These are phyloP conservation scores for Ypsolopha sequella DNA, from an alignment of 2,888 invertebrate genomes.

Conservation along the genomic window DNA sequence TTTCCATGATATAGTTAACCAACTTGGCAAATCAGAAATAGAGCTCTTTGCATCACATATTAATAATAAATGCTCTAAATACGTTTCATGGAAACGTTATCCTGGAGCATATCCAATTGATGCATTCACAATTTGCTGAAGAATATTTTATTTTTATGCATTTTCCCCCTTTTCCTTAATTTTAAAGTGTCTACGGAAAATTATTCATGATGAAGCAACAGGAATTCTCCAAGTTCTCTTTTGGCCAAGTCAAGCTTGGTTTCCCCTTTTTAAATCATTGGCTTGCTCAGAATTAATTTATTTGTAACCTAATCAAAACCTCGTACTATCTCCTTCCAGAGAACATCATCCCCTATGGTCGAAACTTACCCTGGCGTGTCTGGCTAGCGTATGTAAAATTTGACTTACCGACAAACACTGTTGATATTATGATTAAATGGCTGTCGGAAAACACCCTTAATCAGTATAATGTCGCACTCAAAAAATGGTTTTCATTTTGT, in stretches of 20 bases:
- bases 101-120: slow-evolving; percentile 13
- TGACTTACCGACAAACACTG: too few relatives aligned
- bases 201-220: slow-evolving; percentile 12
- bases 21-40: slow-evolving; percentile 6
- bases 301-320: slow-evolving; percentile 6
- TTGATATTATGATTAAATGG: too few relatives aligned
- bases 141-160: slow-evolving; percentile 11
- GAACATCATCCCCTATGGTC: too few relatives aligned
- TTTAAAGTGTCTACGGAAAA: slow-evolving; percentile 11
- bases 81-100: slow-evolving; percentile 14
- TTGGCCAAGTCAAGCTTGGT: slow-evolving; percentile 17
- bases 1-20: not conserved
- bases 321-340: too few relatives aligned
- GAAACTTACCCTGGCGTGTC: too few relatives aligned
- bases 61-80: slow-evolving; percentile 9
- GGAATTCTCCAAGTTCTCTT: slow-evolving; percentile 14
- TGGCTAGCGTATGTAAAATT: too few relatives aligned
- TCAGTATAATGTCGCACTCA: too few relatives aligned
- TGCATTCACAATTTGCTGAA: slow-evolving; percentile 17
- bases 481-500: too few relatives aligned
- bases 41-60: slow-evolving; percentile 6
- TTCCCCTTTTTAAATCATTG: slow-evolving; percentile 10
- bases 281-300: not conserved
- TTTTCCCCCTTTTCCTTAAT: slow-evolving; percentile 13
- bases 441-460: too few relatives aligned